These are phyloP conservation scores for Chirona hameri DNA, from an alignment of 2,888 invertebrate species.

Conservation along the genomic window DNA sequence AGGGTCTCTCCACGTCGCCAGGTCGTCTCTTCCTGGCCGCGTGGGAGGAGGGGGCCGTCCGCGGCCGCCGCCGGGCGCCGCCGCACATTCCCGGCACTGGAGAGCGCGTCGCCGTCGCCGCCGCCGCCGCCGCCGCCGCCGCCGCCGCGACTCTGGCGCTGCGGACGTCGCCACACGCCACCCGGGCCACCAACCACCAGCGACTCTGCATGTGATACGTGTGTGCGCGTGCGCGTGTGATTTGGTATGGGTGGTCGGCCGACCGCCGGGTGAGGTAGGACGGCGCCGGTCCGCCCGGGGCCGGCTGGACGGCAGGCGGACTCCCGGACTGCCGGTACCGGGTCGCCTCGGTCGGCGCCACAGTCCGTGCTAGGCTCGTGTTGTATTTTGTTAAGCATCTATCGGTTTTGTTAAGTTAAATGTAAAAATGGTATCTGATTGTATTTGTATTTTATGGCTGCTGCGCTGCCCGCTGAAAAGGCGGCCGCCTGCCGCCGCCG, in stretches of 20 bases:
- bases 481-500: not conserved
- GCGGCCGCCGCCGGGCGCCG: too few relatives aligned
- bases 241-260: not conserved
- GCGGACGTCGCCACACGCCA: too few relatives aligned
- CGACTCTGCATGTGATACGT: constrained; percentile 9
- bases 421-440: constrained; percentile 27
- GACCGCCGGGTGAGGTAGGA: too few relatives aligned
- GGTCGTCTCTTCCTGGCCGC: not conserved
- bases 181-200: not conserved
- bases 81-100: too few relatives aligned
- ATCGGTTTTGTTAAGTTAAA: constrained; percentile 26
- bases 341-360: not conserved
- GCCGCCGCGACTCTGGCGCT: too few relatives aligned
- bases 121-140: too few relatives aligned
- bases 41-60: too few relatives aligned
- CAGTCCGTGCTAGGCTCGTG: not conserved
- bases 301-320: too few relatives aligned
- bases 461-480: too few relatives aligned
- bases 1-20: not conserved
- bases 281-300: too few relatives aligned
- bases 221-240: not conserved
- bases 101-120: too few relatives aligned
- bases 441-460: constrained; percentile 22
- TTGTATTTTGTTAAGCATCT: constrained; percentile 28
- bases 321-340: not conserved